Evolutionary conservation across 2,797 vertebrate species (phyloP).

Genomic region (Gambelia wislizenii): DNA sequence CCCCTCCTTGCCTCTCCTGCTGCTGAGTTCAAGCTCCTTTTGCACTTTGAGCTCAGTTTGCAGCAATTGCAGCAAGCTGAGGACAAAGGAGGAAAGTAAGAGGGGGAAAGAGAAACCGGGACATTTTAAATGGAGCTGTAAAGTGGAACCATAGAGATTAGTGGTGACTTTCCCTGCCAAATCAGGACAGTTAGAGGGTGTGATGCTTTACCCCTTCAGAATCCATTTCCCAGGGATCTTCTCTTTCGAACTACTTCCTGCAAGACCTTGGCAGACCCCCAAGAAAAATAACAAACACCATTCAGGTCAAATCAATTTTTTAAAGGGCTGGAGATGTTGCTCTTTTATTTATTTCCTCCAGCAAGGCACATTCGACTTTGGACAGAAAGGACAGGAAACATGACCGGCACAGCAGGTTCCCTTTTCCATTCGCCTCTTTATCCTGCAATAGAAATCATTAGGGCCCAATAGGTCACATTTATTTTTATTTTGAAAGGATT

Average conservation of each 20-base stretch:
- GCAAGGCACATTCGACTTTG: not conserved
- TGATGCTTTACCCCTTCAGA: fast-evolving
- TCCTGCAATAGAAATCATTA: not conserved
- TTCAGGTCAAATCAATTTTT: not conserved
- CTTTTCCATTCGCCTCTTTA: not conserved
- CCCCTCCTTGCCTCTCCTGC: too few relatives aligned
- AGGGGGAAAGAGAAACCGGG: too few relatives aligned
- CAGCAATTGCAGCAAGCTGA: too few relatives aligned
- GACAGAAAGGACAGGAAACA: not conserved
- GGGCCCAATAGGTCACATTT: too few relatives aligned
- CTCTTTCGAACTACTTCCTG: slow-evolving; percentile 40
- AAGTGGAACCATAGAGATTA: too few relatives aligned
- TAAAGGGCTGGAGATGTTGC: not conserved
- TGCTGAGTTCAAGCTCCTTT: too few relatives aligned
- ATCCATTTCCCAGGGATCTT: not conserved
- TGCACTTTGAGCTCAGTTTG: too few relatives aligned
- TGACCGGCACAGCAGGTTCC: too few relatives aligned
- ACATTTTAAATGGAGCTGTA: too few relatives aligned
- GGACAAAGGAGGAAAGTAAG: too few relatives aligned
- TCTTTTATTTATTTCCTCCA: not conserved
- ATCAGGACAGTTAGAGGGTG: too few relatives aligned
- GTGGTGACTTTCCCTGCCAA: too few relatives aligned
- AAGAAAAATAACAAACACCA: not conserved
- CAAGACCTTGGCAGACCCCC: slow-evolving; percentile 20
- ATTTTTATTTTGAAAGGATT: not conserved